These are phyloP conservation scores for Peromyscus eremicus DNA, from an alignment of 2,797 vertebrate species.

Conservation along the genomic window DNA sequence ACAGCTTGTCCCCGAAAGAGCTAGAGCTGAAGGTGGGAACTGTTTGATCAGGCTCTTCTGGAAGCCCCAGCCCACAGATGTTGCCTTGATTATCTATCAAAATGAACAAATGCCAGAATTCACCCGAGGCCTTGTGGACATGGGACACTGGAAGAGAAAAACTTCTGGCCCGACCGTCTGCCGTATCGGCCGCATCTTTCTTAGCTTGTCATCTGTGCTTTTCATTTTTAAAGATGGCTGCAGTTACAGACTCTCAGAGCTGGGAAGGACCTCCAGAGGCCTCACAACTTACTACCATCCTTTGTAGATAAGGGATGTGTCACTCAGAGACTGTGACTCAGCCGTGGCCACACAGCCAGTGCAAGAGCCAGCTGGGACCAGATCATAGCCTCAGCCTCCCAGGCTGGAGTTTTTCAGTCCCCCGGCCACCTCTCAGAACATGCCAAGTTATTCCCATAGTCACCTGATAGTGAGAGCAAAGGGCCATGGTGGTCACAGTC, in stretches of 20 bases:
- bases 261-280: constrained; percentile 1
- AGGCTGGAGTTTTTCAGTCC: neutral
- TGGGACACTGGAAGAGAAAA: constrained; percentile 41
- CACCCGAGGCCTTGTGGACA: constrained; percentile 63
- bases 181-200: constrained; percentile 66
- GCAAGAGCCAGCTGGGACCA: neutral
- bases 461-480: neutral
- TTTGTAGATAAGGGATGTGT: constrained; percentile 3
- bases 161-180: constrained; percentile 64
- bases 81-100: constrained; percentile 66
- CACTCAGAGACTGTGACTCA: constrained; percentile 44
- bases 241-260: constrained; percentile 1
- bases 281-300: neutral
- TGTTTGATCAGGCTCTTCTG: constrained; percentile 45
- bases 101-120: constrained; percentile 59
- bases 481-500: neutral
- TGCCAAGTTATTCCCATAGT: constrained; percentile 41
- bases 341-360: neutral
- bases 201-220: constrained; percentile 66
- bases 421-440: neutral
- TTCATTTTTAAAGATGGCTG: constrained; percentile 67
- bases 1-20: neutral
- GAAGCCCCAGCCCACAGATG: constrained; percentile 56
- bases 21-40: neutral
- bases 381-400: neutral